Conservation (phyloP, 37 sponge, comb jelly and placozoan genomes). For the Cladorhizidae sp. region DNA sequence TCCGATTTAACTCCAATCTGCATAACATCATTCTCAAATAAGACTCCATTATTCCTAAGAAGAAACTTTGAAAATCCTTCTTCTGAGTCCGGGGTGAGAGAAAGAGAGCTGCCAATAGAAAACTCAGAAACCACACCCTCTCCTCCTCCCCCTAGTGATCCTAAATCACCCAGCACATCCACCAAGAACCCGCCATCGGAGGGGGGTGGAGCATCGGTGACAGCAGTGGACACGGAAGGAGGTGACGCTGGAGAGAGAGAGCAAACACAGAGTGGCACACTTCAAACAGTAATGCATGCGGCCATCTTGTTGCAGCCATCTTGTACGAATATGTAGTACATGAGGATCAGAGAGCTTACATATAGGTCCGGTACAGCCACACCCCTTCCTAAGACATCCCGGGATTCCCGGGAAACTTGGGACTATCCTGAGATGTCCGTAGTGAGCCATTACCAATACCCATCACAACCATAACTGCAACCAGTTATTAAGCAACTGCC, state of each 20-base stretch:
- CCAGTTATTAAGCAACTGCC: too few relatives aligned
- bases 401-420: too few relatives aligned
- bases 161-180: conserved; percentile 32
- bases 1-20: conserved; percentile 97
- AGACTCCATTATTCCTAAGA: conserved; percentile 87
- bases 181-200: conserved; percentile 21
- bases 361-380: too few relatives aligned
- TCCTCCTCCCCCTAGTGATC: not conserved
- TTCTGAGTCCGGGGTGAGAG: conserved; percentile 53
- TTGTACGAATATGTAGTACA: too few relatives aligned
- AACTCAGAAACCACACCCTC: not conserved
- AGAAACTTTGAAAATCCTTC: conserved; percentile 55
- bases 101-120: not conserved
- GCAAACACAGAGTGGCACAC: not conserved
- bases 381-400: too few relatives aligned
- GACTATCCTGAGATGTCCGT: too few relatives aligned
- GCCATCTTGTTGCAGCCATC: too few relatives aligned
- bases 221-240: not conserved
- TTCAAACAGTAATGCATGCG: too few relatives aligned
- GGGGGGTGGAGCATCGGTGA: not conserved
- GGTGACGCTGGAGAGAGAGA: not conserved
- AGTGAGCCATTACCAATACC: too few relatives aligned
- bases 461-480: too few relatives aligned
- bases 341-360: too few relatives aligned
- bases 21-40: conserved; percentile 87